phyloP scores from a whole-genome alignment of 2,113 vertebrate genomes.

The Phalacrocorax pelagicus region DNA sequence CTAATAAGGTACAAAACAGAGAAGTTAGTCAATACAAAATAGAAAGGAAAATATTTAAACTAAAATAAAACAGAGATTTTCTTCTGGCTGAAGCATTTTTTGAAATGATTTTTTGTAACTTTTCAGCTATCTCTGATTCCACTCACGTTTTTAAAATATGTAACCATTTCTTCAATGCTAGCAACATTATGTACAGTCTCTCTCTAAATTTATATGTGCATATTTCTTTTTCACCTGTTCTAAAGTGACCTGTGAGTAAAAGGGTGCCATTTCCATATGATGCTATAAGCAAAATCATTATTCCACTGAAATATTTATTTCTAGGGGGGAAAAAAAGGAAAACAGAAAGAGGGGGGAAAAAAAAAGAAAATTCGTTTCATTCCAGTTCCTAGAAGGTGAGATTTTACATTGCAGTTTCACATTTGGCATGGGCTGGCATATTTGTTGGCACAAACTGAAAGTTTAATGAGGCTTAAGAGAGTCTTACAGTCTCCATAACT shows the following conservation, averaged over 20 bases:
- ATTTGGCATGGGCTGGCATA: neutral
- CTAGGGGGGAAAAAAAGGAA: accelerated
- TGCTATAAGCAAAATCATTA: neutral
- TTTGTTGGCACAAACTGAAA: neutral
- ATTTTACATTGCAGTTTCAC: neutral
- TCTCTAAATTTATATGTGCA: neutral
- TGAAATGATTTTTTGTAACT: neutral
- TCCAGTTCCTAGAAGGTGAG: neutral
- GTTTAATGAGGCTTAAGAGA: neutral
- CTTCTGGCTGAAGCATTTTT: neutral
- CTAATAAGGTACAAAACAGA: neutral
- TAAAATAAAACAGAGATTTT: neutral
- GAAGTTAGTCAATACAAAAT: neutral
- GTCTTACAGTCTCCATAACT: neutral
- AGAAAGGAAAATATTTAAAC: neutral
- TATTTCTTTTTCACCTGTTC: neutral
- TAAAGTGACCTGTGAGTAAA: neutral
- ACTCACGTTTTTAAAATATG: neutral
- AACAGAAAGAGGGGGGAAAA: no score
- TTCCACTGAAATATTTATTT: neutral
- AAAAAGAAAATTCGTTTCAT: neutral
- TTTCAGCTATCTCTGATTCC: neutral
- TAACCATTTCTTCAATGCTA: neutral
- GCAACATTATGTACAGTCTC: neutral
- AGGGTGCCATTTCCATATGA: neutral